These are phyloP conservation scores for Lanistes nyassanus DNA, from an alignment of 1,140 invertebrate genomes.

Conservation along the genomic window DNA sequence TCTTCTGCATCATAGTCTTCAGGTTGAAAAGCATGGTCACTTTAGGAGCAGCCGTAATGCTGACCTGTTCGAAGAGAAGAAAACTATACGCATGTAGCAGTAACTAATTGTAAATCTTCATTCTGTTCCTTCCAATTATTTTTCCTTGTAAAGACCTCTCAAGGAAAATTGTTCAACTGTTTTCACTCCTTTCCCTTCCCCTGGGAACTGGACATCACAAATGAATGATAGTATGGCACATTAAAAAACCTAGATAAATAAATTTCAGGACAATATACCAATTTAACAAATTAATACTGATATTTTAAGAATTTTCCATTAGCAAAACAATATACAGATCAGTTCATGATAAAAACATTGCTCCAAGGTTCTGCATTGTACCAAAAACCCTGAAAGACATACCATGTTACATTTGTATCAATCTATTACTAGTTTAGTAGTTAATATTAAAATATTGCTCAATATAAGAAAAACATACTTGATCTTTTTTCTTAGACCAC, in stretches of 20 bases:
- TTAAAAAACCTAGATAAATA: too few species aligned
- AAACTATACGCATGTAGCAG: too few species aligned
- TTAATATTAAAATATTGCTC: not conserved
- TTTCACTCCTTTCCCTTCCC: too few species aligned
- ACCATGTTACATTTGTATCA: not conserved
- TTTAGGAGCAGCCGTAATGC: slow-evolving; percentile 38
- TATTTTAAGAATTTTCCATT: too few species aligned
- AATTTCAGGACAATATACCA: too few species aligned
- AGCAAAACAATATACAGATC: not conserved
- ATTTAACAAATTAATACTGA: too few species aligned
- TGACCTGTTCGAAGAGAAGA: slow-evolving; percentile 41
- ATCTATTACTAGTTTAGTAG: not conserved
- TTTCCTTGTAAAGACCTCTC: not conserved
- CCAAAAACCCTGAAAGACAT: not conserved
- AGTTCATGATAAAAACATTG: not conserved
- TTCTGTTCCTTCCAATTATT: too few species aligned
- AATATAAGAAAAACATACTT: slow-evolving; percentile 29
- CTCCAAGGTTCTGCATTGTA: not conserved
- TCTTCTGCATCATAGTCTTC: slow-evolving; percentile 59
- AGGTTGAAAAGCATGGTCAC: slow-evolving; percentile 43
- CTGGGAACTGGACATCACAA: not conserved
- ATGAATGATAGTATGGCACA: too few species aligned
- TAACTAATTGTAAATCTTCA: too few species aligned
- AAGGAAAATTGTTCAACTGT: not conserved
- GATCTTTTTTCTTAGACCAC: slow-evolving; percentile 35